These are phyloP conservation scores for Pangasius sanitwongsei DNA, from an alignment of 2,797 vertebrate species.

Conservation along the genomic window DNA sequence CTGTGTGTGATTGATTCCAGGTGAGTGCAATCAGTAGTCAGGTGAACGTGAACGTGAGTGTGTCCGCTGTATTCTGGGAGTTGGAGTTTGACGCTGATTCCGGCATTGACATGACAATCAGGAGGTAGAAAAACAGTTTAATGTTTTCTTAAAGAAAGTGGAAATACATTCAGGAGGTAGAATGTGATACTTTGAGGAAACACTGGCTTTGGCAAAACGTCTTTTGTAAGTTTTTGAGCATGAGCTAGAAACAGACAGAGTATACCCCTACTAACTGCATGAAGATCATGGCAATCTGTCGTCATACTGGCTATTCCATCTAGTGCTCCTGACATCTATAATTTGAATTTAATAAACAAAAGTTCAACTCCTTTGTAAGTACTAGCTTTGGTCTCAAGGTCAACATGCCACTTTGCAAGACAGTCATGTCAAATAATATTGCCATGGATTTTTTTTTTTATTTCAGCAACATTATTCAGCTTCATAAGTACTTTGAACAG, in stretches of 20 bases:
- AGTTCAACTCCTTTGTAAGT: background rate
- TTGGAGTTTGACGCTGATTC: too few relatives aligned
- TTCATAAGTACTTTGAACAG: background rate
- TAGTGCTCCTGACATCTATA: background rate
- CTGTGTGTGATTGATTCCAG: too few relatives aligned
- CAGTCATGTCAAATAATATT: background rate
- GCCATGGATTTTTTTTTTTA: background rate
- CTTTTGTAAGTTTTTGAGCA: background rate
- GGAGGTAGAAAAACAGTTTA: slow-evolving; percentile 33
- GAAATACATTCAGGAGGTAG: slow-evolving; percentile 27
- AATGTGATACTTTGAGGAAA: slow-evolving; percentile 22
- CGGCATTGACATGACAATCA: background rate
- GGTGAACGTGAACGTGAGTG: too few relatives aligned
- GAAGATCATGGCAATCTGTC: background rate
- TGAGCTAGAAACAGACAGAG: background rate
- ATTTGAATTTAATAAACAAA: slow-evolving; percentile 19
- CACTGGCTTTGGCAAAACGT: background rate
- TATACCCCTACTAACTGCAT: background rate
- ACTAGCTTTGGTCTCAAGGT: background rate
- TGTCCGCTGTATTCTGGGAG: too few relatives aligned
- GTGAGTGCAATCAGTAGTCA: too few relatives aligned
- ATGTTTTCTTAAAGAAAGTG: slow-evolving; percentile 44
- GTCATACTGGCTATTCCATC: background rate
- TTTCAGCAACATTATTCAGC: background rate
- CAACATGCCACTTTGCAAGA: slow-evolving; percentile 12